These are phyloP conservation scores for Coelopa frigida DNA, from an alignment of 1,140 invertebrate species.

Conservation along the genomic window DNA sequence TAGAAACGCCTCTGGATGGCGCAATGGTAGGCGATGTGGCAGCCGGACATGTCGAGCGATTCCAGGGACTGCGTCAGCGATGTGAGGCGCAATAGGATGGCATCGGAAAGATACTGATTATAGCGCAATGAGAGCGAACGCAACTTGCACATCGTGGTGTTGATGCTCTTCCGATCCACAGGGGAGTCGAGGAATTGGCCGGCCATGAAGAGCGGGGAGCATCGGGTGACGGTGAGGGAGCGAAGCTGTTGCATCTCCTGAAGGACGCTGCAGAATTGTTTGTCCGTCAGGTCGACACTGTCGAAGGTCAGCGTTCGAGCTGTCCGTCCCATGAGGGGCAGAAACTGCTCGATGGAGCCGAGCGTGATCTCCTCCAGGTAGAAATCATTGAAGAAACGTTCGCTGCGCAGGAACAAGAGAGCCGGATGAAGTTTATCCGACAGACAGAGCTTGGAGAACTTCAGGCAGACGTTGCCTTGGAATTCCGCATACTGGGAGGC, in stretches of 20 bases:
- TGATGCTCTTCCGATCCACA: conserved; percentile 45
- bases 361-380: conserved; percentile 55
- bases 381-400: conserved; percentile 50
- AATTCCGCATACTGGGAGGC: conserved; percentile 53
- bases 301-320: conserved; percentile 46
- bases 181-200: conserved; percentile 57
- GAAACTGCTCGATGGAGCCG: conserved; percentile 38
- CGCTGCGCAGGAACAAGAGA: conserved; percentile 47
- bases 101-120: conserved; percentile 65
- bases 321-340: conserved; percentile 42
- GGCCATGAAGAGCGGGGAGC: conserved; percentile 64
- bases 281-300: conserved; percentile 57
- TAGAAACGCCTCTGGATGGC: conserved; percentile 60
- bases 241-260: conserved; percentile 51
- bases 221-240: conserved; percentile 53
- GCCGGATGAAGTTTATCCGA: conserved; percentile 48
- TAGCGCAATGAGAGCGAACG: conserved; percentile 53
- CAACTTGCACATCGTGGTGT: conserved; percentile 51
- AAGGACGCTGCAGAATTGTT: conserved; percentile 53
- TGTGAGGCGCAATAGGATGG: conserved; percentile 57
- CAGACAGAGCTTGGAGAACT: conserved; percentile 48
- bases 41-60: conserved; percentile 55
- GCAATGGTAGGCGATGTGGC: conserved; percentile 61
- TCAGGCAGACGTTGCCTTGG: conserved; percentile 48
- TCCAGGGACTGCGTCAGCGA: conserved; percentile 54